Conservation (phyloP, 2,888 invertebrate genomes). For the Campoletis raptor region DNA sequence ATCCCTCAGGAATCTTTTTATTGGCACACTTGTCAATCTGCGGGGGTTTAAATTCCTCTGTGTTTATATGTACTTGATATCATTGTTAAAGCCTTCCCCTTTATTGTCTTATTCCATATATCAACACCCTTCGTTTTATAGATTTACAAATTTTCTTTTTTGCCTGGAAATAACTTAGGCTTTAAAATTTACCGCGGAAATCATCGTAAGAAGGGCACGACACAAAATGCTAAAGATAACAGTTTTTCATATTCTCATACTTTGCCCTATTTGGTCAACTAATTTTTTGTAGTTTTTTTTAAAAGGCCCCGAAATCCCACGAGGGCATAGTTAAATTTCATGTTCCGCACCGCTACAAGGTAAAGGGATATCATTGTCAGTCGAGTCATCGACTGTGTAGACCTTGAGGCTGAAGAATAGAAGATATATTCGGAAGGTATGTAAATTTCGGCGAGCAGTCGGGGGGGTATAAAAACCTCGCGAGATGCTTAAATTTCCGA, state of each 20-base stretch:
- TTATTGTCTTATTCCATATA: neutral
- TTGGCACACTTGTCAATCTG: neutral
- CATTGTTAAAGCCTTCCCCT: neutral
- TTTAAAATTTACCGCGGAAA: neutral
- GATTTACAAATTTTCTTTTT: neutral
- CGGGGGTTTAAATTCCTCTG: neutral
- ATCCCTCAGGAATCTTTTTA: conserved; percentile 36
- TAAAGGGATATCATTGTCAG: neutral
- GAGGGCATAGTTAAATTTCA: neutral
- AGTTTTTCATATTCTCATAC: too few species aligned
- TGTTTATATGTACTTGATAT: neutral
- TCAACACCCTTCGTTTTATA: neutral
- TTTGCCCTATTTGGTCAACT: too few species aligned
- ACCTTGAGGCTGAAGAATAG: neutral
- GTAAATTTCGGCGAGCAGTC: conserved; percentile 64
- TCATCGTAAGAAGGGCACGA: neutral
- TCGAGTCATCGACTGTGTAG: neutral
- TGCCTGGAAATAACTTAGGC: neutral
- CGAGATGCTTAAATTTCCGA: conserved; percentile 81
- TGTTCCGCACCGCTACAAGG: neutral
- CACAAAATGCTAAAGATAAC: neutral
- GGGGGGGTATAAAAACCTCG: conserved; percentile 57
- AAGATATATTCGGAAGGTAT: conserved; percentile 57
- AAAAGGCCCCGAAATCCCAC: neutral
- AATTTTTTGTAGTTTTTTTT: neutral